These are phyloP conservation scores for Drosophila punjabiensis DNA, from an alignment of 1,140 invertebrate genomes.

Conservation along the genomic window DNA sequence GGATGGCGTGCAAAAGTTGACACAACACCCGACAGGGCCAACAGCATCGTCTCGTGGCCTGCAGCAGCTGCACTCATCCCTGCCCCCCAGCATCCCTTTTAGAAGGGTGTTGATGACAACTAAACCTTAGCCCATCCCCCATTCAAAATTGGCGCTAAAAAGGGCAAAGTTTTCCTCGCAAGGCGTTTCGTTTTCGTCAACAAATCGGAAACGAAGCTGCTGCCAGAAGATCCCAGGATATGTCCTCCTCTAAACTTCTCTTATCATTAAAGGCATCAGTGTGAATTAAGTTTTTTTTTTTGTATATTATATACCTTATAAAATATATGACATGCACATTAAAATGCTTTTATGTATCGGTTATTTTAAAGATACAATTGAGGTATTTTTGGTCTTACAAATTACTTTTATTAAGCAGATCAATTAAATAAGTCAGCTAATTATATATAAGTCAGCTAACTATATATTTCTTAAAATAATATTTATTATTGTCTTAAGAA, in stretches of 20 bases:
- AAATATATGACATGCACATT: too few relatives aligned
- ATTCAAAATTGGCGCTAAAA: slow-evolving; percentile 23
- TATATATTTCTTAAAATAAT: too few relatives aligned
- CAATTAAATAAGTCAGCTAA: too few relatives aligned
- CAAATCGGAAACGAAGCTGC: slow-evolving; percentile 49
- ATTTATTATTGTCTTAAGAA: too few relatives aligned
- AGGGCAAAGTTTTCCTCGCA: slow-evolving; percentile 77
- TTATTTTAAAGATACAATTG: too few relatives aligned
- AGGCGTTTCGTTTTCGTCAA: slow-evolving; percentile 74
- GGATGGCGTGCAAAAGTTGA: slow-evolving; percentile 80
- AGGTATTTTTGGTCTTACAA: too few relatives aligned
- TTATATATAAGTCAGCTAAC: too few relatives aligned
- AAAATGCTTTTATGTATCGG: too few relatives aligned
- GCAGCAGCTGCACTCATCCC: slow-evolving; percentile 60
- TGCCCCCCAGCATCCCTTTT: slow-evolving; percentile 17
- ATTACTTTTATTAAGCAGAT: too few relatives aligned
- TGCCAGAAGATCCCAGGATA: slow-evolving; percentile 18
- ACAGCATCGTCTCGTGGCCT: slow-evolving; percentile 68
- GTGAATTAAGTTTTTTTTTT: background rate
- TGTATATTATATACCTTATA: background rate
- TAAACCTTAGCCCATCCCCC: slow-evolving; percentile 11
- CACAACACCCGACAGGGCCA: slow-evolving; percentile 76
- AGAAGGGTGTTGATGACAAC: slow-evolving; percentile 42
- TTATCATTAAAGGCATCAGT: slow-evolving; percentile 3
- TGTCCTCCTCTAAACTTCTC: background rate